These are phyloP conservation scores for Holothuria leucospilota DNA, from an alignment of 53 echinoderm and acorn worm genomes.

Conservation along the genomic window DNA sequence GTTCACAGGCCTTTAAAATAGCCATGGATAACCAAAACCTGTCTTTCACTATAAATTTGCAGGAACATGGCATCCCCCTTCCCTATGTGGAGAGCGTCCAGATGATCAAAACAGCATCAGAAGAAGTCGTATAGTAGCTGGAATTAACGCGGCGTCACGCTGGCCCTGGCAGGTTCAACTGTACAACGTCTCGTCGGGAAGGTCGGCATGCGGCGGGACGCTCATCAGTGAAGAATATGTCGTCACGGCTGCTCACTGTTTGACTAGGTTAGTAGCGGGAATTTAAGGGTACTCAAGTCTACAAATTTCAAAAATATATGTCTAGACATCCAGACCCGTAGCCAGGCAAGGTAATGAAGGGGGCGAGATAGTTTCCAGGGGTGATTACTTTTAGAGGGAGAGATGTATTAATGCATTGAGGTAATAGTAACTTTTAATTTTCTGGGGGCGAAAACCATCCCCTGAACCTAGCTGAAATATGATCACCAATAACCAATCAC, in stretches of 20 bases:
- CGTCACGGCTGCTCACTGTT: slow-evolving; percentile 81
- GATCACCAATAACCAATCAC: too few relatives aligned
- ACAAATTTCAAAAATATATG: neutral
- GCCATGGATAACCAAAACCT: neutral
- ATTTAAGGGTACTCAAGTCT: neutral
- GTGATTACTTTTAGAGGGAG: too few relatives aligned
- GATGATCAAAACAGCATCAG: neutral
- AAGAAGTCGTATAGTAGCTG: slow-evolving; percentile 66
- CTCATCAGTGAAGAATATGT: slow-evolving; percentile 66
- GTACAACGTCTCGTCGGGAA: slow-evolving; percentile 42
- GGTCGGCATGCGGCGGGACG: slow-evolving; percentile 70
- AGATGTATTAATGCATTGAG: too few relatives aligned
- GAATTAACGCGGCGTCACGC: slow-evolving; percentile 37
- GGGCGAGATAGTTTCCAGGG: too few relatives aligned
- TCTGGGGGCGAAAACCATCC: too few relatives aligned
- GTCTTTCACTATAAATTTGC: neutral
- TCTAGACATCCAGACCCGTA: too few relatives aligned
- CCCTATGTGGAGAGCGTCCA: slow-evolving; percentile 19
- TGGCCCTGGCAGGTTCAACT: slow-evolving; percentile 82
- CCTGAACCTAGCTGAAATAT: too few relatives aligned
- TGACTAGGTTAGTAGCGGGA: slow-evolving; percentile 40
- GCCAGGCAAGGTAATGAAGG: too few relatives aligned
- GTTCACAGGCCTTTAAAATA: too few relatives aligned
- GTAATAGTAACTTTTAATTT: too few relatives aligned
- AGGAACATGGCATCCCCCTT: slow-evolving; percentile 24